Base-by-base conservation (phyloP, 2,797 vertebrate genomes). In the Pterois miles region DNA sequence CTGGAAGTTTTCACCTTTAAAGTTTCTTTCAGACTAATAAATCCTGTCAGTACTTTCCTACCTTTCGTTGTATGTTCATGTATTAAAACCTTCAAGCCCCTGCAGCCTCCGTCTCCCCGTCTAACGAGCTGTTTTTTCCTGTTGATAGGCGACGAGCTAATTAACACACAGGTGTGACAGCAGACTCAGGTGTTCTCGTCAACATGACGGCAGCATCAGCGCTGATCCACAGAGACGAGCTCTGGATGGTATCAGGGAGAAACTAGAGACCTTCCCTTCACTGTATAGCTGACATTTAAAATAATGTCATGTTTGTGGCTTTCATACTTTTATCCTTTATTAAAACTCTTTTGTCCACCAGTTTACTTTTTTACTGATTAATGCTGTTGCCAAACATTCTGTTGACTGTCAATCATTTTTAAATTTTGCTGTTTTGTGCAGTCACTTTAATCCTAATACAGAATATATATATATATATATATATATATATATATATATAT, bases 161-260 rank as follows among this genome's bases (percentile, higher is more conserved):
- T 90, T 90, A 91, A 81, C 40, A 69, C 59, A 46, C 87, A 77
- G 86, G 85, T 86, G 82, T 86, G 91, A 92, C 88, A 86, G 87
- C 77, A 46, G 65, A 48, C 78, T 79, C 83, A 52, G 72, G 79
- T 70, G 74, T 63, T 56, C 76, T 62, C 63, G 13, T 71, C 78
- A 76, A 36, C 58, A 6, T 63, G 80, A 78, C 81, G 34, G 62
- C 77, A 16, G 54, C 67, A 50, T 79, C 66, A 27, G 29, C 4
- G 5, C n/a, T 53, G 71, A 76, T 70, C 82, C 71, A 8, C 33
- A 66, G 62, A 74, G 31, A 76, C 52, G 0, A 33, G 46, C 59
- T 14, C 6, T 1, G 50, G 34, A 25, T 54, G 63, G 40, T 40
- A n/a, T 64, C 22, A n/a, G 57, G 16, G 9, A 33, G 4, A 36